Evolutionary conservation across 2,113 vertebrate species (phyloP).

Genomic region (Tretioscincus oriximinensis): DNA sequence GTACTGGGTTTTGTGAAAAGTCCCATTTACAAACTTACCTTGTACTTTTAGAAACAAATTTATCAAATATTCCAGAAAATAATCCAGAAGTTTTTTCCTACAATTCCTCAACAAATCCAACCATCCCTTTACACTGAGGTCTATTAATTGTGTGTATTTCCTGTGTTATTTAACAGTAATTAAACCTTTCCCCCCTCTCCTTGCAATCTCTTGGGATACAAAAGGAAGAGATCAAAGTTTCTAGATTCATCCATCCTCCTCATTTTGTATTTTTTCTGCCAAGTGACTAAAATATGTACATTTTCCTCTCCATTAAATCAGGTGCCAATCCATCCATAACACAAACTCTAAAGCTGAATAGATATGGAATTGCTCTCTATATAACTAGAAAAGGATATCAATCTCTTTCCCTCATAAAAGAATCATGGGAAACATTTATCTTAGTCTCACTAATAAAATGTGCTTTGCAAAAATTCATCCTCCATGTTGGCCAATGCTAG

Average conservation of each 20-base stretch:
- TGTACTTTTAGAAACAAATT: neutral
- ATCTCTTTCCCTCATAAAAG: constrained; percentile 61
- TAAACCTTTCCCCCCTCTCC: constrained; percentile 51
- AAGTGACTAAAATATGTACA: constrained; percentile 49
- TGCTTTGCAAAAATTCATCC: constrained; percentile 56
- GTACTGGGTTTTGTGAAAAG: too few species aligned
- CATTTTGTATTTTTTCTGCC: constrained; percentile 55
- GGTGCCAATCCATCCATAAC: constrained; percentile 64
- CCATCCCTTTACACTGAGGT: neutral
- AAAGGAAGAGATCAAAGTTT: neutral
- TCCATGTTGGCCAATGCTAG: constrained; percentile 19
- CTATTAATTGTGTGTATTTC: neutral
- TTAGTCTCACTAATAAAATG: constrained; percentile 61
- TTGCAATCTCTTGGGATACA: constrained; percentile 33
- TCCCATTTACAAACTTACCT: too few species aligned
- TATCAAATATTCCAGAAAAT: neutral
- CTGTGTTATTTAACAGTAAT: neutral
- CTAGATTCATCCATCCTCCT: constrained; percentile 61
- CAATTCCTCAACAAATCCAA: neutral
- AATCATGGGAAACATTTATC: constrained; percentile 59
- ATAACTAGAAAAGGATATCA: constrained; percentile 55
- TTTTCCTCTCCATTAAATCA: constrained; percentile 69
- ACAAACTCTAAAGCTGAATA: constrained; percentile 57
- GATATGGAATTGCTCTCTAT: constrained; percentile 58
- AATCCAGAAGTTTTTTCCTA: neutral